Evolutionary conservation across 2,888 invertebrate species (phyloP).

Genomic region (Eupithecia subumbrata): DNA sequence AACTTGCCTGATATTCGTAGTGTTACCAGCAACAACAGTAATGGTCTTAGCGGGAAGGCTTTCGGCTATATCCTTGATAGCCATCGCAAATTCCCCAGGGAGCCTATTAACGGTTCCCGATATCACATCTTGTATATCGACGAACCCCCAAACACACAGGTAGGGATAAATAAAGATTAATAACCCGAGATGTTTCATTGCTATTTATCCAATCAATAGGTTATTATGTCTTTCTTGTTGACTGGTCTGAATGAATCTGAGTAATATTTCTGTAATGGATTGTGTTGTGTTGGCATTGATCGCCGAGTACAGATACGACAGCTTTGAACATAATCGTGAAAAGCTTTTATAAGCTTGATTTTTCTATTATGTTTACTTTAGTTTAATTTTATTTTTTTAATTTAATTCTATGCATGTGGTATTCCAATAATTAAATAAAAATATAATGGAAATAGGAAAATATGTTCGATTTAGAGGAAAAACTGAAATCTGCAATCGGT

Average conservation of each 20-base stretch:
- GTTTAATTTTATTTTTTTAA: too few relatives aligned
- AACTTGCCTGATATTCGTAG: slow-evolving; percentile 69
- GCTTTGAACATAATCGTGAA: neutral
- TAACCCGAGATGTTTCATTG: slow-evolving; percentile 32
- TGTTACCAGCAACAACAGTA: slow-evolving; percentile 72
- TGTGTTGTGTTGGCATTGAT: slow-evolving; percentile 34
- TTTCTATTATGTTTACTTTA: neutral
- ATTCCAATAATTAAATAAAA: neutral
- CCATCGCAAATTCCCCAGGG: slow-evolving; percentile 67
- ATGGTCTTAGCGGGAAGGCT: slow-evolving; percentile 67
- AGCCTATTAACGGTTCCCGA: slow-evolving; percentile 60
- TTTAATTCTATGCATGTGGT: neutral
- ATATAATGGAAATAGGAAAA: neutral
- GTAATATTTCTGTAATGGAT: slow-evolving; percentile 40
- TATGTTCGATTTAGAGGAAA: neutral
- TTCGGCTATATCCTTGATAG: slow-evolving; percentile 74
- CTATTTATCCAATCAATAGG: slow-evolving; percentile 29
- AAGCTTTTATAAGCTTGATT: neutral
- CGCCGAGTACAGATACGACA: slow-evolving; percentile 22
- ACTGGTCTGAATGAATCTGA: slow-evolving; percentile 31
- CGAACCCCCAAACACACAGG: slow-evolving; percentile 51
- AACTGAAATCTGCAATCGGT: neutral
- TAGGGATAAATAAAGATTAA: slow-evolving; percentile 39
- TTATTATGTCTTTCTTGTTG: slow-evolving; percentile 29
- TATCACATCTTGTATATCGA: slow-evolving; percentile 64